Conservation (phyloP, 2,797 vertebrate genomes). For the Betta splendens region DNA sequence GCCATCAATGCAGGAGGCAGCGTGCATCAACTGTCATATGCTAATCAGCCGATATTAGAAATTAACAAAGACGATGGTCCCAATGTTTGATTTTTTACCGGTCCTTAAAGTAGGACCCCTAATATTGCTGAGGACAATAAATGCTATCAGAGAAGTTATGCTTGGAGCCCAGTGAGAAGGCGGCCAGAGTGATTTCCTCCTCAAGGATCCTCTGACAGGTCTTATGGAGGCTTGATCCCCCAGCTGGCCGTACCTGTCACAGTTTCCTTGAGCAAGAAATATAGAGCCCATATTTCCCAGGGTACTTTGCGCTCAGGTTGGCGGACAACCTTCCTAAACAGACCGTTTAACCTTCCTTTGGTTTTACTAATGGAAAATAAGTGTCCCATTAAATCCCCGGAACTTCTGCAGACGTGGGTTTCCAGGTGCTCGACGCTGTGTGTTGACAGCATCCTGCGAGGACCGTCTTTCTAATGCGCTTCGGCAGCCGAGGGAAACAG, state of each 20-base stretch:
- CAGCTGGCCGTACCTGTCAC: conserved; percentile 34
- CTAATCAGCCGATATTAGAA: too few species aligned
- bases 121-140: too few species aligned
- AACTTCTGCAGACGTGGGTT: conserved; percentile 5
- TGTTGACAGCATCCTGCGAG: neutral
- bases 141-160: conserved; percentile 3
- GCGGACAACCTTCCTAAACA: conserved; percentile 25
- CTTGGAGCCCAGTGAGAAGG: conserved; percentile 26
- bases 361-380: conserved; percentile 20
- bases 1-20: too few species aligned
- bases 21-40: too few species aligned
- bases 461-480: neutral
- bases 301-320: conserved; percentile 7
- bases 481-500: conserved; percentile 17
- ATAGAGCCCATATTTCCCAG: conserved; percentile 19
- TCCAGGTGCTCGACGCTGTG: conserved; percentile 9
- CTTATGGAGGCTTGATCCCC: conserved; percentile 33
- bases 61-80: too few species aligned
- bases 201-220: conserved; percentile 46
- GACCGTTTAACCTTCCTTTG: conserved; percentile 6
- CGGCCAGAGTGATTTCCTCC: conserved; percentile 31
- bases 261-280: conserved; percentile 53
- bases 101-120: too few species aligned
- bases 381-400: conserved; percentile 18
- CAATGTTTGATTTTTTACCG: too few species aligned